phyloP scores from a whole-genome alignment of 2,888 invertebrate genomes.

The Andrena bucephala region DNA sequence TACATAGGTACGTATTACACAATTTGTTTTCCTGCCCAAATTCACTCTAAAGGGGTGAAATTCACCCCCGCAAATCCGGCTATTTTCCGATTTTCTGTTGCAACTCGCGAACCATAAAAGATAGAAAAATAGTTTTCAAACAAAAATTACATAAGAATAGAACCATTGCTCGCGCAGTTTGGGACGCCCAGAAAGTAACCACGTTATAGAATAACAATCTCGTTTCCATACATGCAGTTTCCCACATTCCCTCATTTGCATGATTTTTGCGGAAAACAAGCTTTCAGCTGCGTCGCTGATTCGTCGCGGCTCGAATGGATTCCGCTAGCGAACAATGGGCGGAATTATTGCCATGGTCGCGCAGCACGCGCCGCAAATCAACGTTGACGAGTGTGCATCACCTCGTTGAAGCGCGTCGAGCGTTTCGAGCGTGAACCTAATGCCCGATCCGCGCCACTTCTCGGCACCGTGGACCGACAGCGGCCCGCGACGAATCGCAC shows the following conservation, averaged over 20 bases:
- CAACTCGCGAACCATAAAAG: too few species aligned
- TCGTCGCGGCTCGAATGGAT: constrained; percentile 54
- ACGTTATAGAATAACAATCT: not conserved
- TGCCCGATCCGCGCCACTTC: constrained; percentile 32
- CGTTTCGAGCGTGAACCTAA: constrained; percentile 42
- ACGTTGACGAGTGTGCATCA: constrained; percentile 43
- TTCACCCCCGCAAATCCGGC: too few species aligned
- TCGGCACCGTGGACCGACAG: constrained; percentile 71
- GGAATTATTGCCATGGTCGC: constrained; percentile 63
- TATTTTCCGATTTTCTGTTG: too few species aligned
- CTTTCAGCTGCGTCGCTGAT: constrained; percentile 45
- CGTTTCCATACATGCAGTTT: not conserved
- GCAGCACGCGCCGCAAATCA: constrained; percentile 65
- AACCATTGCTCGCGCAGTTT: too few species aligned
- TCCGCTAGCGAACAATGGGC: constrained; percentile 70
- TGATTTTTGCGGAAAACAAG: constrained; percentile 23
- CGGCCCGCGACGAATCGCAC: constrained; percentile 82
- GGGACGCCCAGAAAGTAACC: too few species aligned
- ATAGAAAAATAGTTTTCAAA: too few species aligned
- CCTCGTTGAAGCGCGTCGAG: constrained; percentile 51
- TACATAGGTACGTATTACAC: too few species aligned
- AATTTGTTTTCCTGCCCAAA: too few species aligned
- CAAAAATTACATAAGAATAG: too few species aligned
- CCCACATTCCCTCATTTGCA: not conserved
- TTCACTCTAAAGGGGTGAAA: too few species aligned